Base-by-base conservation (phyloP, 2,888 invertebrate species). In the Ophraella communa region DNA sequence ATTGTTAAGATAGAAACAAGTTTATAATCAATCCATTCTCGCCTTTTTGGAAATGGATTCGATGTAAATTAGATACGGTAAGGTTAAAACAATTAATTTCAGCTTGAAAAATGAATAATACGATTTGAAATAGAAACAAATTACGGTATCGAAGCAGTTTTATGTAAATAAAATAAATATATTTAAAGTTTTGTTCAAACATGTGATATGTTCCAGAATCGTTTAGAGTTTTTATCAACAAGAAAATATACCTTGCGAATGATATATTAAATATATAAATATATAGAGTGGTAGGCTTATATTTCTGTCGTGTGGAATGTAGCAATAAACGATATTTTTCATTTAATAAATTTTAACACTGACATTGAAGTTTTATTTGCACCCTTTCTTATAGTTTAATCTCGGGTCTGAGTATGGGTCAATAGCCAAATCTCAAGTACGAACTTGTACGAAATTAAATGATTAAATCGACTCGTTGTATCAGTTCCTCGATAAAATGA, bases 261-360 rank as follows among this genome's bases (percentile, higher is more conserved):
- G n/a, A n/a, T n/a, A n/a, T n/a, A n/a, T n/a, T n/a, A n/a, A n/a
- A n/a, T 27, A 10, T 10, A 3, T 14, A 56, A 52, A 66, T 60
- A 53, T 66, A 63, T 56, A 65, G 14, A 39, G 24, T 62, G 61
- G 54, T 69, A 65, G 62, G 64, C 51, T 56, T 61, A 58, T 56
- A 63, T 23, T 62, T 65, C 67, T 62, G 63, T 66, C 68, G 70
- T 69, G 72, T 72, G 69, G 66, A 71, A 64, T 71, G 69, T 72
- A 71, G 72, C 68, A 72, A 71, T 72, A 72, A 69, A 69, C 63
- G 60, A 69, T 69, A 70, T 70, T 70, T 70, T 68, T 65, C 65
- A 70, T 70, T 69, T 68, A 70, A 68, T 67, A 68, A 70, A 68
- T 64, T 65, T 65, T 63, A 66, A 66, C 60, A 63, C 44, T 21